These are phyloP conservation scores for Umimayanthus chanpuru DNA, from an alignment of 92 coral and sea anemone species.

Conservation along the genomic window DNA sequence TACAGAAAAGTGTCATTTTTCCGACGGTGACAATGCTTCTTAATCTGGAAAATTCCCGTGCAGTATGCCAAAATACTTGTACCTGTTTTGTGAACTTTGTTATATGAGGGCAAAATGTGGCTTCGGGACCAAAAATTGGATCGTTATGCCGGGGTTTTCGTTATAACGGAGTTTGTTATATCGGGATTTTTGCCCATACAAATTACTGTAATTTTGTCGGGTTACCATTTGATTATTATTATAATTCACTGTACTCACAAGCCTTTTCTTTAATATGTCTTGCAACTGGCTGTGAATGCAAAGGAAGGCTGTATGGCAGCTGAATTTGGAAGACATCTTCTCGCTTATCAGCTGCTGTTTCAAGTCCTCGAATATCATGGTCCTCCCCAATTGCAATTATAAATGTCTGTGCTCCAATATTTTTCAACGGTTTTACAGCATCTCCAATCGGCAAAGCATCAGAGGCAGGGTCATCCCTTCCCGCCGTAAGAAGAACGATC, in stretches of 20 bases:
- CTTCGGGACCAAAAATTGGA: too few relatives aligned
- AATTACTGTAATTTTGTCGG: too few relatives aligned
- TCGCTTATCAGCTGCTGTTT: slow-evolving; percentile 45
- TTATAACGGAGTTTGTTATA: too few relatives aligned
- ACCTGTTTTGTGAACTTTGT: too few relatives aligned
- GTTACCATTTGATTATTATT: background rate
- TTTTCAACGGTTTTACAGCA: slow-evolving; percentile 60
- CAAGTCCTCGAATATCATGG: slow-evolving; percentile 52
- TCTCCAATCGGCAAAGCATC: slow-evolving; percentile 41
- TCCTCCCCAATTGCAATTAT: slow-evolving; percentile 68
- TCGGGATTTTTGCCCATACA: too few relatives aligned
- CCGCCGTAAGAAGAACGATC: slow-evolving; percentile 55
- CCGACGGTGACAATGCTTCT: too few relatives aligned
- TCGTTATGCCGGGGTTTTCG: too few relatives aligned
- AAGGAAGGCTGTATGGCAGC: background rate
- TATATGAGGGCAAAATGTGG: too few relatives aligned
- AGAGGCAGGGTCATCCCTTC: slow-evolving; percentile 51
- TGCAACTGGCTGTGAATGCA: slow-evolving; percentile 23
- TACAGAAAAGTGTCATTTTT: too few relatives aligned
- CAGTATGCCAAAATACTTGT: too few relatives aligned
- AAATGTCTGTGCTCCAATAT: slow-evolving; percentile 61
- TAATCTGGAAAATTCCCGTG: too few relatives aligned
- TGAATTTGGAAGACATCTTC: slow-evolving; percentile 63
- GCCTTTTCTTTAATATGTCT: slow-evolving; percentile 29
- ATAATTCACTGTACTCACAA: slow-evolving; percentile 37